phyloP scores from a whole-genome alignment of 2,113 vertebrate genomes.

The Callipepla squamata region DNA sequence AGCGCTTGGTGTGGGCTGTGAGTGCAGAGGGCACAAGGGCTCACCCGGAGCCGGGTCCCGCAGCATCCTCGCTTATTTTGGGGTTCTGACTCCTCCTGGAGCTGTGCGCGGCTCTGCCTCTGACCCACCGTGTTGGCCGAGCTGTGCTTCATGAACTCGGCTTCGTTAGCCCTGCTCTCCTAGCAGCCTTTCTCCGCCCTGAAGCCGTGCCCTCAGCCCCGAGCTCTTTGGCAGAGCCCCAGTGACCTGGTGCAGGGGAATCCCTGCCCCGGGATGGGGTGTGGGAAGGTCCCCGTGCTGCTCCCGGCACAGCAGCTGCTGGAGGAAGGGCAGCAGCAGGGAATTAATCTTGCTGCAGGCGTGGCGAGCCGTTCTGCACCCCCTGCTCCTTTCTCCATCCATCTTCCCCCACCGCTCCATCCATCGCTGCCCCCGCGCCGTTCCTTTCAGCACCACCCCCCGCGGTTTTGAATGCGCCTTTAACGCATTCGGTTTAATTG shows the following conservation, averaged over 20 bases:
- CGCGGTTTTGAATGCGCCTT: not conserved
- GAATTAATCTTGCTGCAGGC: slow-evolving; percentile 1
- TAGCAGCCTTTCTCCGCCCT: not conserved
- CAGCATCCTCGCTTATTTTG: rapidly evolving
- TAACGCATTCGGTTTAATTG: not conserved
- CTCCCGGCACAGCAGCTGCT: slow-evolving; percentile 35
- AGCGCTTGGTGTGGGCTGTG: rapidly evolving
- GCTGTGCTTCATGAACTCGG: not conserved
- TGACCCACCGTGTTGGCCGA: rapidly evolving
- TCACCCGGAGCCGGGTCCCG: not conserved
- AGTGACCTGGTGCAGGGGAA: not conserved
- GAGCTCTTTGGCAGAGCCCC: not conserved
- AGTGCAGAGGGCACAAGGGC: not conserved
- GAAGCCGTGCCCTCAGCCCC: not conserved
- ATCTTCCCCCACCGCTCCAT: not conserved
- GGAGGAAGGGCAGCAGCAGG: not conserved
- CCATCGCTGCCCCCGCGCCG: not conserved
- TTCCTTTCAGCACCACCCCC: not conserved
- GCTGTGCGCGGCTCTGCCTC: not conserved
- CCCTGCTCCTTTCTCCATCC: not conserved
- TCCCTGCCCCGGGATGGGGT: not conserved
- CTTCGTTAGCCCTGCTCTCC: not conserved
- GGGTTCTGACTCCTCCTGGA: not conserved
- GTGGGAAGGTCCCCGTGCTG: not conserved
- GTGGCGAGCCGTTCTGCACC: not conserved